Evolutionary conservation across 53 echinoderm and acorn worm genomes (phyloP).

Genomic region (Stichopus horrens): DNA sequence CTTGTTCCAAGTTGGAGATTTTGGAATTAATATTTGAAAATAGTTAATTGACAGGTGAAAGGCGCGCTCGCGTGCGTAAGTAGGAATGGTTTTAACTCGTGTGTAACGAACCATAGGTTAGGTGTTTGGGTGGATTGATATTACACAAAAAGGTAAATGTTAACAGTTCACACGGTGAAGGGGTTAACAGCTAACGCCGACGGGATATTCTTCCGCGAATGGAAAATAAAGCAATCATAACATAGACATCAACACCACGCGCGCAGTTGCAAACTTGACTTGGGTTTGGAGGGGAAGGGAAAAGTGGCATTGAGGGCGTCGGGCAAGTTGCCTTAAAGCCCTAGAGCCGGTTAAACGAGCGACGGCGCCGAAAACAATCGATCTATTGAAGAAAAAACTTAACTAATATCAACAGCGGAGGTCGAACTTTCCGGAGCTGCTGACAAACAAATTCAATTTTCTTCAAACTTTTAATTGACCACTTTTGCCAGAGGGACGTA

Average conservation of each 20-base stretch:
- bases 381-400: slow-evolving; percentile 13
- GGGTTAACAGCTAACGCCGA: slow-evolving; percentile 21
- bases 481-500: slow-evolving; percentile 33
- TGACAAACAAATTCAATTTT: slow-evolving; percentile 40
- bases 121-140: slow-evolving; percentile 22
- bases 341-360: slow-evolving; percentile 19
- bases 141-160: background rate
- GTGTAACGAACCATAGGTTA: slow-evolving; percentile 6
- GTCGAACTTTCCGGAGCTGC: slow-evolving; percentile 4
- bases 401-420: slow-evolving; percentile 25
- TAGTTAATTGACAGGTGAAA: slow-evolving; percentile 47
- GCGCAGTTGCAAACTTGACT: background rate
- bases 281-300: background rate
- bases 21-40: slow-evolving; percentile 48
- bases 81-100: slow-evolving; percentile 31
- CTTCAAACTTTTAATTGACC: slow-evolving; percentile 42
- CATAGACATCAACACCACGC: background rate
- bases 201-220: background rate
- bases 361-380: slow-evolving; percentile 26
- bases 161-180: slow-evolving; percentile 33
- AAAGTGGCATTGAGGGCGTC: slow-evolving; percentile 15
- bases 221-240: background rate
- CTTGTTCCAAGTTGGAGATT: slow-evolving; percentile 1
- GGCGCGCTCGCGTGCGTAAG: slow-evolving; percentile 37
- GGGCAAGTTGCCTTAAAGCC: slow-evolving; percentile 17